phyloP scores from a whole-genome alignment of 1,140 invertebrate genomes.

The Tetramorium parvispinum region DNA sequence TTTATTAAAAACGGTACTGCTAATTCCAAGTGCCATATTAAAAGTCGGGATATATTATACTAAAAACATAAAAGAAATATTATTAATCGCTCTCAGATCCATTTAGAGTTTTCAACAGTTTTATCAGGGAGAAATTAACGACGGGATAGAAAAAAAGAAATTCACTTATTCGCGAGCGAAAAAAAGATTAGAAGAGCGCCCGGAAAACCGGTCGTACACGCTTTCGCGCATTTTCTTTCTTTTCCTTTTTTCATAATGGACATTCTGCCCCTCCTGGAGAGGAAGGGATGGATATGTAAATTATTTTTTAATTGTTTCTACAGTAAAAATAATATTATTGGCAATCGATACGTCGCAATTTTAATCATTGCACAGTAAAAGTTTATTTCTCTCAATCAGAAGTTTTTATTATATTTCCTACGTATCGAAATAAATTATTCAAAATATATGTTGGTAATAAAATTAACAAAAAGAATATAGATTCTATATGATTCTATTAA shows the following conservation, averaged over 20 bases:
- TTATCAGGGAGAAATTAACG: constrained; percentile 40
- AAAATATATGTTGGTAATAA: background rate
- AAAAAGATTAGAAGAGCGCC: constrained; percentile 21
- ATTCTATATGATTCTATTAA: background rate
- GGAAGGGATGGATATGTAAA: background rate
- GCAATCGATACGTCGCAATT: background rate
- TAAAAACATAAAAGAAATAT: background rate
- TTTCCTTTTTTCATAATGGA: background rate
- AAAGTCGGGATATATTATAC: background rate
- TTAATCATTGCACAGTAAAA: background rate
- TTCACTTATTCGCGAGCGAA: constrained; percentile 31
- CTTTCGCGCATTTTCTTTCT: background rate
- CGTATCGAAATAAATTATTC: background rate
- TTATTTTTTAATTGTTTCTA: constrained; percentile 28
- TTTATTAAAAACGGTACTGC: background rate
- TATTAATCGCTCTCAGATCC: constrained; percentile 31
- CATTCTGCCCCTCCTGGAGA: background rate
- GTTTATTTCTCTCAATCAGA: background rate
- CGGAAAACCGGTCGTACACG: constrained; percentile 13
- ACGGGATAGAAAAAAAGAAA: constrained; percentile 51
- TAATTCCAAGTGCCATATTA: constrained; percentile 2
- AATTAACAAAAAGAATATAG: background rate
- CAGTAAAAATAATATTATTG: background rate
- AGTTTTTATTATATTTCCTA: background rate
- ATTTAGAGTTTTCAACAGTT: constrained; percentile 12